Base-by-base conservation (phyloP, 2,888 invertebrate genomes). In the Trypoxylon attenuatum region DNA sequence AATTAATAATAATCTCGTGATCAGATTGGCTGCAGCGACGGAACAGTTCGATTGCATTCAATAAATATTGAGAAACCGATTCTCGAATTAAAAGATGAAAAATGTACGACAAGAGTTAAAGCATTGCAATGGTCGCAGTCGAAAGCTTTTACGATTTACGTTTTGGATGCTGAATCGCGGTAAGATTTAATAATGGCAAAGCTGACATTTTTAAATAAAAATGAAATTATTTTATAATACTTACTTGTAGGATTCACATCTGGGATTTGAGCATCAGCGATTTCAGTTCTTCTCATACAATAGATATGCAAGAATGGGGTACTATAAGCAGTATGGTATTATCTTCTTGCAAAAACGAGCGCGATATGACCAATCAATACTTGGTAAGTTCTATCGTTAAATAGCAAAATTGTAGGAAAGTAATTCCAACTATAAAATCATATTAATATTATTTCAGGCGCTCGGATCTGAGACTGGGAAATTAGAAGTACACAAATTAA, bases 201-300 rank as follows among this genome's bases (percentile, higher is more conserved):
- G n/a, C n/a, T n/a, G n/a, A n/a, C n/a, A n/a, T n/a, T n/a, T n/a
- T n/a, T n/a, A n/a, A n/a, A n/a, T n/a, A n/a, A n/a, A n/a, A n/a
- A n/a, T n/a, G n/a, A n/a, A n/a, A n/a, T n/a, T n/a, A n/a, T n/a
- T n/a, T n/a, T n/a, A n/a, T n/a, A n/a, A n/a, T n/a, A n/a, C n/a
- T n/a, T n/a, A n/a, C n/a, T 76, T 88, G 85, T 71, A 88, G 87
- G 27, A 84, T 90, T 41, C 87, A 89, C 60, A 80, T 90, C 29
- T 91, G 90, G 90, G 87, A 91, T 80, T 82, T 91, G 64, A 85
- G 85, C 52, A 84, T 83, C 45, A 89, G 89, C 68, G 90, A 90
- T 73, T 87, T 89, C 68, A 84, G 84, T 67, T 90, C 90, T 0
- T 80, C 85, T 21, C 82, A 87, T 75, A 88, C 88, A 2, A 77